Evolutionary conservation across 2,797 vertebrate species (phyloP).

Genomic region (Fundulus diaphanus): DNA sequence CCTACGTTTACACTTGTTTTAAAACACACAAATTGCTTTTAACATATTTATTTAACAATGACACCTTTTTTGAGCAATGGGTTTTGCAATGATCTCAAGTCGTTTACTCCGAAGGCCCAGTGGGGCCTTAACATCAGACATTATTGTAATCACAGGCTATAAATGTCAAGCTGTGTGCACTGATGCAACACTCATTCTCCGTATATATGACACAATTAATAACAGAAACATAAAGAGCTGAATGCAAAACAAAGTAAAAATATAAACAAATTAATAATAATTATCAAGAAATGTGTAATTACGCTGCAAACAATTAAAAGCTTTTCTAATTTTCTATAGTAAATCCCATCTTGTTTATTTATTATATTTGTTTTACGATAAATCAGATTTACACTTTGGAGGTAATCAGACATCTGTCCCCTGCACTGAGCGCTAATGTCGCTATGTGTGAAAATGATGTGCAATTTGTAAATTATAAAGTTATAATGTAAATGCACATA

Average conservation of each 20-base stretch:
- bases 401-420: background rate
- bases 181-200: background rate
- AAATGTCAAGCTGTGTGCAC: background rate
- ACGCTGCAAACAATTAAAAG: background rate
- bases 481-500: background rate
- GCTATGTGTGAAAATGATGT: background rate
- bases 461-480: background rate
- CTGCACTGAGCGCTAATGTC: background rate
- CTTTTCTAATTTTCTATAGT: background rate
- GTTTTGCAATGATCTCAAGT: constrained; percentile 4
- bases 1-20: background rate
- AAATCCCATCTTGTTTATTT: background rate
- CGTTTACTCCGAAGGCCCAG: background rate
- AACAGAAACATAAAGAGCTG: background rate
- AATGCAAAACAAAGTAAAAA: background rate
- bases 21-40: background rate
- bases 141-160: background rate
- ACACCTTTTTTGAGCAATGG: background rate
- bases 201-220: background rate
- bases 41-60: background rate
- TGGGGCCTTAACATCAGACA: background rate
- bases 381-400: background rate
- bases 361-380: background rate
- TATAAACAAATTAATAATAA: too few species aligned
- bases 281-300: background rate